Evolutionary conservation across 2,113 vertebrate species (phyloP), one percentile per base, ranked within the genome.

Genomic region (Acrocephalus kingi): DNA sequence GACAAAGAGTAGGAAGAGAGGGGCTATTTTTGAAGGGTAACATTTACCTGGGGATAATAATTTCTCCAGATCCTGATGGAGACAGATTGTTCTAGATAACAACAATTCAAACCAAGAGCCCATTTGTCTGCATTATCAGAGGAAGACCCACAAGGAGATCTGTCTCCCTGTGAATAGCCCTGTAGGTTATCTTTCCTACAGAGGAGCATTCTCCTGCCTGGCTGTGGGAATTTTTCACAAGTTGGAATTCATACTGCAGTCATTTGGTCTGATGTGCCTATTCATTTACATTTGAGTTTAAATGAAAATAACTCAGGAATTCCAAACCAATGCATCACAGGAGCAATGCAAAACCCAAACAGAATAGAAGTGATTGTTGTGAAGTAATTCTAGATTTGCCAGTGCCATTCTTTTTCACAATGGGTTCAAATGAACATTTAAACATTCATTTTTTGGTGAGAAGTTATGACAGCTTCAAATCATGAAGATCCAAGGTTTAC

Each of bases 281-380:
- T 73, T 96, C 87, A 88, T 96, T 82, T 96, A 91, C 68, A 71
- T 89, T 84, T 82, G 16, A 79, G 74, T 84, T 87, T 79, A 68
- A 91, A 84, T 5, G 45, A 95, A 95, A 95, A 87, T 64, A 95
- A 58, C 58, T 78, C 79, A 92, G 64, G 66, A 83, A 35, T 74
- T 85, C 78, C 71, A 94, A 91, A 87, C 31, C 77, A 61, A 4
- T 7, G 18, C 61, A 68, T 96, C 78, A 55, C n/a, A 74, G 82
- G 81, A 88, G 55, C 94, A 63, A 66, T 59, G 31, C 23, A 82
- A 72, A 78, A 19, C 41, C 58, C 43, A 43, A 81, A 67, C 19
- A 84, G 79, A 84, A 72, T 6, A 76, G 79, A 64, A 87, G 11
- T 7, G 31, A 89, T 89, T 72, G 66, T 54, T 11, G 3, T 55